Conservation (phyloP, 2,888 invertebrate species). For the Hyppa rectilinea region DNA sequence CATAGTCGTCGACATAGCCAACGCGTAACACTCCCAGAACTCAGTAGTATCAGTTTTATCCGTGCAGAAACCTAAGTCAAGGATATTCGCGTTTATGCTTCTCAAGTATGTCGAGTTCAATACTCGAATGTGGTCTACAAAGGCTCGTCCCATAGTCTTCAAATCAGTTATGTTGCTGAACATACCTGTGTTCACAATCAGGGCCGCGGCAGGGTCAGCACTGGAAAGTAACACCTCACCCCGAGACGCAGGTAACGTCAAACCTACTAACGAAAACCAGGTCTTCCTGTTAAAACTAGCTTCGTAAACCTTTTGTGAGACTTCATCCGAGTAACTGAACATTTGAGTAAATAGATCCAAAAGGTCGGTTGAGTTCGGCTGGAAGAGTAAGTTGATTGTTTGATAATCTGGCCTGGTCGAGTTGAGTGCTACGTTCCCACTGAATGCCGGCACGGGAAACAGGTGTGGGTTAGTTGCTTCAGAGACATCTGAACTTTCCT, state of each 20-base stretch:
- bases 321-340: slow-evolving; percentile 81
- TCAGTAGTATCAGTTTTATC: not conserved
- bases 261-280: slow-evolving; percentile 15
- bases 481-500: slow-evolving; percentile 7
- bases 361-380: slow-evolving; percentile 28
- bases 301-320: slow-evolving; percentile 65
- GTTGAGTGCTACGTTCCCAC: slow-evolving; percentile 61
- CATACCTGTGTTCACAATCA: slow-evolving; percentile 19
- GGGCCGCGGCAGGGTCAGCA: slow-evolving; percentile 65
- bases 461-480: slow-evolving; percentile 48
- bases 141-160: slow-evolving; percentile 53
- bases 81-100: slow-evolving; percentile 60
- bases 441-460: slow-evolving; percentile 57
- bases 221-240: slow-evolving; percentile 38
- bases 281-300: slow-evolving; percentile 48
- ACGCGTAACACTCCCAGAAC: slow-evolving; percentile 65
- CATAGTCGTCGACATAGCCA: slow-evolving; percentile 89
- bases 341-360: slow-evolving; percentile 77
- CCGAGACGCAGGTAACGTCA: slow-evolving; percentile 31
- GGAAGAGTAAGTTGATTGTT: slow-evolving; percentile 53
- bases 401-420: slow-evolving; percentile 64
- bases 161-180: slow-evolving; percentile 60
- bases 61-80: slow-evolving; percentile 64
- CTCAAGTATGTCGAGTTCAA: slow-evolving; percentile 65
- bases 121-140: slow-evolving; percentile 66